Evolutionary conservation across 1,140 invertebrate genomes (phyloP).

Genomic region (Bilobella aurantiaca): DNA sequence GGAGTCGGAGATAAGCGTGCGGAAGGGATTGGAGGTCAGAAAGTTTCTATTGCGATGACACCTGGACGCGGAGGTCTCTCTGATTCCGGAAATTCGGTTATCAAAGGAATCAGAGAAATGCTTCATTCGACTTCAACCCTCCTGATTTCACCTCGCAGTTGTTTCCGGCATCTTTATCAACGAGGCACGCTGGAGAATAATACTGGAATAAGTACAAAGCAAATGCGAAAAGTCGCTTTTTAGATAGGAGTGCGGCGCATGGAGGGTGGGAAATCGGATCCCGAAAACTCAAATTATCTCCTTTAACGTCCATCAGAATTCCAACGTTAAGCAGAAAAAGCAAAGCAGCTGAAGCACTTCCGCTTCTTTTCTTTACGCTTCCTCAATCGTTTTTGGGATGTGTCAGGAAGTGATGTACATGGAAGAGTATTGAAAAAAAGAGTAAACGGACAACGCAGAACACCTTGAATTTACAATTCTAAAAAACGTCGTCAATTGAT

Average conservation of each 20-base stretch:
- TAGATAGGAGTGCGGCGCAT: too few species aligned
- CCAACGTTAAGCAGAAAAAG: too few species aligned
- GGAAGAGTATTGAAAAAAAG: background rate
- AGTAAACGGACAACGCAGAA: background rate
- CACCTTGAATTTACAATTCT: too few species aligned
- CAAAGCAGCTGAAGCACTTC: conserved; percentile 1
- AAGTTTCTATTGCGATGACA: background rate
- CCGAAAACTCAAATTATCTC: background rate
- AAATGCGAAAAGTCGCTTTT: too few species aligned
- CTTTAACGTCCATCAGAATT: background rate
- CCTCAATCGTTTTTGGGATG: too few species aligned
- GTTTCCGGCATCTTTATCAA: conserved; percentile 1
- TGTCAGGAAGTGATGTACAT: background rate
- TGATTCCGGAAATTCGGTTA: conserved; percentile 1
- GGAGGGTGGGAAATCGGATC: conserved; percentile 4
- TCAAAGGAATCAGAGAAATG: conserved; percentile 2
- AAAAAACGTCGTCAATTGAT: background rate
- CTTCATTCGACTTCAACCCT: background rate
- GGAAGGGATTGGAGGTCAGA: background rate
- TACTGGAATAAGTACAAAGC: too few species aligned
- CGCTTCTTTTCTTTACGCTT: too few species aligned
- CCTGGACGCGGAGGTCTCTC: too few species aligned
- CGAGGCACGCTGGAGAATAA: too few species aligned
- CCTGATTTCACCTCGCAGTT: background rate
- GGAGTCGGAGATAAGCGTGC: background rate